Percentiles rank a stretch among this genome's conserved stretches.
Conservation (phyloP, 1,140 invertebrate genomes). For the Euborellia annulipes region DNA sequence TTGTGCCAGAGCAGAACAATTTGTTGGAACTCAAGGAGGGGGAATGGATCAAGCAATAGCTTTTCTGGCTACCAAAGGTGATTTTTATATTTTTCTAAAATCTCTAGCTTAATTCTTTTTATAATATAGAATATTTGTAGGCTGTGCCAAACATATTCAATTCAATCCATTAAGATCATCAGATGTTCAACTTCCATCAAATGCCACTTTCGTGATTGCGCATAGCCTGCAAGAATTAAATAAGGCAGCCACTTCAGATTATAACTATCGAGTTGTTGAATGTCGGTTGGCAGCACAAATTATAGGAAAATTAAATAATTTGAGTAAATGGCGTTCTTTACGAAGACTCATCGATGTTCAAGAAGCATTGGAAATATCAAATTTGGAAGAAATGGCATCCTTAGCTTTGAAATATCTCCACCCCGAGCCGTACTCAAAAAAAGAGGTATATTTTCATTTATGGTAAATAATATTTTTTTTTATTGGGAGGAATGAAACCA, state of each 20-base stretch:
- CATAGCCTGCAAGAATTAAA: constrained; percentile 82
- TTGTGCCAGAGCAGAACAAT: constrained; percentile 76
- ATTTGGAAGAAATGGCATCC: constrained; percentile 48
- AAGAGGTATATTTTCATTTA: constrained; percentile 45
- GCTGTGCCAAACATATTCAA: constrained; percentile 79
- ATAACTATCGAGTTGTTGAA: constrained; percentile 87
- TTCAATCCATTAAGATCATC: constrained; percentile 75
- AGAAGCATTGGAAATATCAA: constrained; percentile 33
- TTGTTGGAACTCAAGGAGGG: constrained; percentile 90
- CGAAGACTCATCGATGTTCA: constrained; percentile 55
- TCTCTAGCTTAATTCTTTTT: neutral
- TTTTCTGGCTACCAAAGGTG: constrained; percentile 76
- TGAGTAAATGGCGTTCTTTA: constrained; percentile 38
- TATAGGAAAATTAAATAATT: constrained; percentile 12
- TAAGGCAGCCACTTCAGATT: constrained; percentile 83
- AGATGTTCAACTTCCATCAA: constrained; percentile 62
- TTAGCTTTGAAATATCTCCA: constrained; percentile 48
- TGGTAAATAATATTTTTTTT: constrained; percentile 1
- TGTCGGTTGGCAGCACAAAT: constrained; percentile 79
- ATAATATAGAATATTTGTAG: constrained; percentile 24
- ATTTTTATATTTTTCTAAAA: constrained; percentile 15
- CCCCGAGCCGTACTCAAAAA: constrained; percentile 51
- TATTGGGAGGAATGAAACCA: neutral
- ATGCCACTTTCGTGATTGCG: constrained; percentile 80
- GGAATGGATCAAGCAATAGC: constrained; percentile 99